Percentiles rank a stretch among this genome's conserved stretches.
Conservation (phyloP, 2,888 invertebrate species). For the Trilocha varians region DNA sequence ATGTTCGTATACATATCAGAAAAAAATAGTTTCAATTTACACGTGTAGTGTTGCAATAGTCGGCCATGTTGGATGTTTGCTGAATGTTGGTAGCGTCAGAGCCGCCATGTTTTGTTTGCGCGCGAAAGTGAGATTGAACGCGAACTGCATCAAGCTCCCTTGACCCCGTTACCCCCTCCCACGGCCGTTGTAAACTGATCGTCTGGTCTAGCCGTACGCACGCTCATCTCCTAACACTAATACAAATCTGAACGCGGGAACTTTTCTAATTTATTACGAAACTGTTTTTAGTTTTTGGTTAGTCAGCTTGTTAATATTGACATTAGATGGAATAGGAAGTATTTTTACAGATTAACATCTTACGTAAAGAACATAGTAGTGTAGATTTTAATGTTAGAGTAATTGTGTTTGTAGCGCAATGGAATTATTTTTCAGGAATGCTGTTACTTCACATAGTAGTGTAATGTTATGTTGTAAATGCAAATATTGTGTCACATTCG, state of each 20-base stretch:
- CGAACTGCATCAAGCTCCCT: constrained; percentile 70
- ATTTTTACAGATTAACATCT: background rate
- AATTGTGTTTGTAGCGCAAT: constrained; percentile 26
- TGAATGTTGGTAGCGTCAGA: constrained; percentile 27
- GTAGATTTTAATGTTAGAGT: constrained; percentile 1
- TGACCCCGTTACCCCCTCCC: constrained; percentile 54
- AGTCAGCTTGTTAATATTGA: too few species aligned
- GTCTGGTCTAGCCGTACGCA: constrained; percentile 2
- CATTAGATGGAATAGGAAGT: too few species aligned
- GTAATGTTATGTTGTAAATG: constrained; percentile 15
- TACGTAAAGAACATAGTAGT: background rate
- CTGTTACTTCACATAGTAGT: constrained; percentile 23
- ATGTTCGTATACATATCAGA: constrained; percentile 40
- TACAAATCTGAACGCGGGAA: constrained; percentile 17
- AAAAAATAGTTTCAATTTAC: constrained; percentile 54
- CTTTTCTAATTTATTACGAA: constrained; percentile 7
- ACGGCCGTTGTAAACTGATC: constrained; percentile 6
- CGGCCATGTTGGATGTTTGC: background rate
- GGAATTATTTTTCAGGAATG: constrained; percentile 39
- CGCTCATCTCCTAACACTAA: constrained; percentile 31
- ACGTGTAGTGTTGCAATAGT: constrained; percentile 57
- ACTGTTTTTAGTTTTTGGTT: constrained; percentile 4
- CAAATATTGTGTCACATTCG: constrained; percentile 21
- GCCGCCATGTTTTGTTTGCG: constrained; percentile 62
- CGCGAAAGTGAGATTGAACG: constrained; percentile 73